A percentile compares a stretch with the other conserved stretches of the same genome.
Conservation (phyloP, 1,140 invertebrate genomes). For the Drosophila littoralis region DNA sequence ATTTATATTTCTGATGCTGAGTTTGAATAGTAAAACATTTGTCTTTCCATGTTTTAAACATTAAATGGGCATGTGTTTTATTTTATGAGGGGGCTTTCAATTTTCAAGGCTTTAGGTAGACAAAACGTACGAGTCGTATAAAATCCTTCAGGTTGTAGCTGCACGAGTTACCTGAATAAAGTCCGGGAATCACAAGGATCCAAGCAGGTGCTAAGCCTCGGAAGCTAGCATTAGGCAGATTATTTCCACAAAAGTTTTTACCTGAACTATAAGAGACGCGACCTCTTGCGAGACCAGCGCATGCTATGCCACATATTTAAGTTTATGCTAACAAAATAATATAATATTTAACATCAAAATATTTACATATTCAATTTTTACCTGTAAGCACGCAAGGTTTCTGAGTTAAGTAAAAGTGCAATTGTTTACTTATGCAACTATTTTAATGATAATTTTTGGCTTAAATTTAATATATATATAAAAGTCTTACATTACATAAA, state of each 20-base stretch:
- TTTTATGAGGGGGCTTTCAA: slow-evolving; percentile 12
- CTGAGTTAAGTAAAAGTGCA: neutral
- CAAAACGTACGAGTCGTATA: too few species aligned
- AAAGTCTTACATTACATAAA: slow-evolving; percentile 10
- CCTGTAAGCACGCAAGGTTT: neutral
- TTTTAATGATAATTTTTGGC: slow-evolving; percentile 39
- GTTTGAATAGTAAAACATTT: slow-evolving; percentile 52
- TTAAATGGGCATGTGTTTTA: slow-evolving; percentile 16
- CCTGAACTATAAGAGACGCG: too few species aligned
- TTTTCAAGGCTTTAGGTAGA: slow-evolving; percentile 30
- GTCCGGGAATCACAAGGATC: neutral
- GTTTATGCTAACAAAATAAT: neutral
- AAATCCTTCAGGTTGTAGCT: neutral
- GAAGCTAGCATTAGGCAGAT: neutral
- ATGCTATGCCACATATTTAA: too few species aligned
- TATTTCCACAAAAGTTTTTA: neutral
- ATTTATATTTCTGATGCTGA: slow-evolving; percentile 22
- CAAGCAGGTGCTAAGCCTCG: neutral
- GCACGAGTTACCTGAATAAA: slow-evolving; percentile 11
- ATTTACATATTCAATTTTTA: neutral
- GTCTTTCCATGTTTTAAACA: slow-evolving; percentile 82
- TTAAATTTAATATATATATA: slow-evolving; percentile 11
- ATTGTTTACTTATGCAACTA: slow-evolving; percentile 15
- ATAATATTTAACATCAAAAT: neutral
- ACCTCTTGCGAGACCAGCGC: too few species aligned